Evolutionary conservation across 2,113 vertebrate species (phyloP).

Genomic region (Phainopepla nitens): DNA sequence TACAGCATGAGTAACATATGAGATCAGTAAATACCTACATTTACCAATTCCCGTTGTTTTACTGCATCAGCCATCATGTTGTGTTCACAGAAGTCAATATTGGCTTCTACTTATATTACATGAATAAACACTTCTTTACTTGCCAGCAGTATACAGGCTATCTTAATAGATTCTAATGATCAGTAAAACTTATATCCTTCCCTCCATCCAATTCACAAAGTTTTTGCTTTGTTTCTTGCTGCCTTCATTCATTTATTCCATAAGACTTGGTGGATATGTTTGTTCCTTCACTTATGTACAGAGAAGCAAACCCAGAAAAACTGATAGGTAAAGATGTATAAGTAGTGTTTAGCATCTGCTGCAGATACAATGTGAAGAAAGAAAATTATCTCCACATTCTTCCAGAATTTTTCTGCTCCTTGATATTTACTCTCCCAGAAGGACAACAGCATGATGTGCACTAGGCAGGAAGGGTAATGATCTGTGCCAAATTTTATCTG

Average conservation of each 20-base stretch:
- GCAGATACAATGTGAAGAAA: not conserved
- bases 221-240: not conserved
- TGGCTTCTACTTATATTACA: not conserved
- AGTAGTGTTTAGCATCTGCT: not conserved
- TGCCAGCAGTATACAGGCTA: not conserved
- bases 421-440: not conserved
- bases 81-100: not conserved
- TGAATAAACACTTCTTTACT: not conserved
- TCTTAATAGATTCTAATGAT: not conserved
- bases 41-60: not conserved
- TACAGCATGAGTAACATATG: not conserved
- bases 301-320: not conserved
- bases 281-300: not conserved
- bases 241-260: not conserved
- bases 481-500: conserved; percentile 7
- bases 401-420: not conserved
- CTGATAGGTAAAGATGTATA: not conserved
- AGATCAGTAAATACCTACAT: not conserved
- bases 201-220: not conserved
- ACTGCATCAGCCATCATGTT: not conserved
- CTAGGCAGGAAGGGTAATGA: conserved; percentile 8
- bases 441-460: not conserved
- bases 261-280: not conserved
- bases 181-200: not conserved
- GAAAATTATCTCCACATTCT: not conserved